Evolutionary conservation across 2,888 invertebrate genomes (phyloP).

Genomic region (Coenonympha glycerion): DNA sequence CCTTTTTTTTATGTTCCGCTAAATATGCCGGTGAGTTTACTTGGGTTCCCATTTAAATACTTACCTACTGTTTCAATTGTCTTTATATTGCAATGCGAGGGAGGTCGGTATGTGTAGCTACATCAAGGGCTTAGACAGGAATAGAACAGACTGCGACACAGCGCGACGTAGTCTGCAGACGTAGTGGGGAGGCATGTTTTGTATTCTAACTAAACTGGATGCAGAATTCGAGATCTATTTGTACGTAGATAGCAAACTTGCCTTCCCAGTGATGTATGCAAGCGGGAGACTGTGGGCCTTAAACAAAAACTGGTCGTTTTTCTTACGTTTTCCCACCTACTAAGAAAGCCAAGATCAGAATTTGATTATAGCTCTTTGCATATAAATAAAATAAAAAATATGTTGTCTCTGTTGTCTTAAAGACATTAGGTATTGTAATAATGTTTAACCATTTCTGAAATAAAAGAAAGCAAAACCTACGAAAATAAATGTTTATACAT

Average conservation of each 20-base stretch:
- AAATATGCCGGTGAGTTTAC: too few species aligned
- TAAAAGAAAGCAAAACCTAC: too few species aligned
- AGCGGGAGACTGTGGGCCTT: neutral
- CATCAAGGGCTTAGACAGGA: constrained; percentile 38
- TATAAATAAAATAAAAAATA: too few species aligned
- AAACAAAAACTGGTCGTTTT: neutral
- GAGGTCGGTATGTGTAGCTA: constrained; percentile 27
- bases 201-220: constrained; percentile 40
- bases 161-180: constrained; percentile 36
- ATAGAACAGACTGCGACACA: constrained; percentile 41
- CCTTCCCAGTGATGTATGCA: constrained; percentile 20
- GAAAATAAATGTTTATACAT: too few species aligned
- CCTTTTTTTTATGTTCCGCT: too few species aligned
- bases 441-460: too few species aligned
- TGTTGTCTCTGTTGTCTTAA: too few species aligned
- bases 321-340: neutral
- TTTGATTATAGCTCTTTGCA: too few species aligned
- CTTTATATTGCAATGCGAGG: constrained; percentile 20
- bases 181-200: constrained; percentile 40
- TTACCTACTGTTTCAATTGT: constrained; percentile 16
- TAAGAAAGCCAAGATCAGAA: too few species aligned
- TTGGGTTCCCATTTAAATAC: too few species aligned
- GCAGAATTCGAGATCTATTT: constrained; percentile 30
- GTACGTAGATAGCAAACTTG: constrained; percentile 22
- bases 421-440: too few species aligned